Percentiles rank a stretch among this genome's conserved stretches.
Conservation (phyloP, 2,888 invertebrate species). For the Linnaemya vulpina region DNA sequence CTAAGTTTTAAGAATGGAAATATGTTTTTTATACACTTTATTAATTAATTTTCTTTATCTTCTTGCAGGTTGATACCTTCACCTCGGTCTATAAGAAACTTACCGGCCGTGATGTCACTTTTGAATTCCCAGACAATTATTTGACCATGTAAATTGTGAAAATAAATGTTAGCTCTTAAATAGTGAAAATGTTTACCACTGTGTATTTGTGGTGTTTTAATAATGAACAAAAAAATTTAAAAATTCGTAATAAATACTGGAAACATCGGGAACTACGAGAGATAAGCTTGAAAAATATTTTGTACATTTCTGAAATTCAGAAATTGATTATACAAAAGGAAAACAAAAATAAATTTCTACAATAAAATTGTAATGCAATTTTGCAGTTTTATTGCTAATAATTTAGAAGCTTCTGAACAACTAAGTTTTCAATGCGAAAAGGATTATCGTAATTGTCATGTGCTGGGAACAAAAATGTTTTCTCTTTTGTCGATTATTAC, state of each 20-base stretch:
- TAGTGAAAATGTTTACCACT: slow-evolving; percentile 50
- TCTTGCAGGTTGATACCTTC: slow-evolving; percentile 95
- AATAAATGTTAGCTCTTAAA: slow-evolving; percentile 63
- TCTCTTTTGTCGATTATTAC: too few relatives aligned
- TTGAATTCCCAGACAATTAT: slow-evolving; percentile 99
- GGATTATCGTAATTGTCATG: too few relatives aligned
- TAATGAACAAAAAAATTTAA: slow-evolving; percentile 20
- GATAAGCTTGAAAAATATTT: slow-evolving; percentile 43
- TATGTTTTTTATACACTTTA: neutral
- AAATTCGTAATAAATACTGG: neutral
- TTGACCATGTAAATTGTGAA: slow-evolving; percentile 85
- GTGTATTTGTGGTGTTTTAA: slow-evolving; percentile 5
- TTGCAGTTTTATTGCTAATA: neutral
- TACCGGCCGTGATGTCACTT: slow-evolving; percentile 98
- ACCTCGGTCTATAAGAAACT: slow-evolving; percentile 99
- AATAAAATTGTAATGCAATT: slow-evolving; percentile 67
- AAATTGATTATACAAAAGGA: slow-evolving; percentile 75
- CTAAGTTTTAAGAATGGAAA: neutral
- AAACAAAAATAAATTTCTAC: slow-evolving; percentile 76
- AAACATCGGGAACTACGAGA: slow-evolving; percentile 53
- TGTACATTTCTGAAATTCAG: slow-evolving; percentile 78
- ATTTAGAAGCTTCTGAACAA: neutral
- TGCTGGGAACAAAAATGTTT: too few relatives aligned
- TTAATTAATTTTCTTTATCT: slow-evolving; percentile 73
- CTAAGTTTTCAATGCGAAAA: too few relatives aligned